Evolutionary conservation across 1,140 invertebrate genomes (phyloP).

Genomic region (Brevipalpus yothersi): DNA sequence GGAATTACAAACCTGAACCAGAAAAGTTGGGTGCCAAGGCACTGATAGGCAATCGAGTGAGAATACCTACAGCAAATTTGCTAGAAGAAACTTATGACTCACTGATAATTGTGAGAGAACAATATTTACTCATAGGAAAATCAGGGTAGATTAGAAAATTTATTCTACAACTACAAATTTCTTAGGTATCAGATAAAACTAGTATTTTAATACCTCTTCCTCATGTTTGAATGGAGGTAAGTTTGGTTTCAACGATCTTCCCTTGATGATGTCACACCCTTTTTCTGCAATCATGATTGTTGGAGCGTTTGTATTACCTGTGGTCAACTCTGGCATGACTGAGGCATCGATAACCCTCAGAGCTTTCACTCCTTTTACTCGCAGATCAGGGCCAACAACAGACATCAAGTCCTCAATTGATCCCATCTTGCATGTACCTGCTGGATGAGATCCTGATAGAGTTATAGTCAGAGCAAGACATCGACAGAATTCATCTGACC

Average conservation of each 20-base stretch:
- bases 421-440: slow-evolving; percentile 46
- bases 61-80: slow-evolving; percentile 7
- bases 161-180: no score
- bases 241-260: slow-evolving; percentile 10
- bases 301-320: slow-evolving; percentile 11
- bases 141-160: no score
- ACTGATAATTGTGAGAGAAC: no score
- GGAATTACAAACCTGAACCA: slow-evolving; percentile 13
- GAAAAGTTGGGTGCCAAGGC: slow-evolving; percentile 23
- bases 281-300: slow-evolving; percentile 10
- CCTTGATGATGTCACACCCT: slow-evolving; percentile 18
- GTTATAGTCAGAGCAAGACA: slow-evolving; percentile 41
- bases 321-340: slow-evolving; percentile 36
- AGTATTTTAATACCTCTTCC: no score
- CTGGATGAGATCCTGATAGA: slow-evolving; percentile 35
- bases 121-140: no score
- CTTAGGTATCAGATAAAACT: no score
- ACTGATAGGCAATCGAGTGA: slow-evolving; percentile 27
- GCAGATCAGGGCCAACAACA: slow-evolving; percentile 50
- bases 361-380: slow-evolving; percentile 21
- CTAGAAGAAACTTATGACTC: no score
- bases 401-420: slow-evolving; percentile 39
- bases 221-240: not conserved
- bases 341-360: slow-evolving; percentile 16
- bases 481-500: slow-evolving; percentile 50